phyloP scores from a whole-genome alignment of 2,888 invertebrate species.

The Biston stratarius region DNA sequence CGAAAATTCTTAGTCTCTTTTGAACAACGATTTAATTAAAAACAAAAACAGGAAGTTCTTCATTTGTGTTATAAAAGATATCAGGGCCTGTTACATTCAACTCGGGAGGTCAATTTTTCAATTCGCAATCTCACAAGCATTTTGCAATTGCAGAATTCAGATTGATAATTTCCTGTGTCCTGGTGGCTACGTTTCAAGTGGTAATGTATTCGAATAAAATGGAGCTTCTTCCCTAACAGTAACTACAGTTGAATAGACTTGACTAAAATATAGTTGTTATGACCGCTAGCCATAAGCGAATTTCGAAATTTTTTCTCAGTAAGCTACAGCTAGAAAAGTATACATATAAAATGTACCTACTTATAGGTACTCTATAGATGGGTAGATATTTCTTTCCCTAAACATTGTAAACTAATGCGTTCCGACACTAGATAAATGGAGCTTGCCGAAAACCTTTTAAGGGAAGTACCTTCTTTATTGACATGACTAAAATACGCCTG shows the following conservation, averaged over 20 bases:
- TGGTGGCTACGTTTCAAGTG: background rate
- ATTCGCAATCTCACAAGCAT: slow-evolving; percentile 6
- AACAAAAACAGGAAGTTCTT: slow-evolving; percentile 3
- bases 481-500: slow-evolving; percentile 11
- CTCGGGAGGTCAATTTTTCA: slow-evolving; percentile 20
- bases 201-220: background rate
- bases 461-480: slow-evolving; percentile 26
- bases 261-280: too few species aligned
- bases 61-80: background rate
- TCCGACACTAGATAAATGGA: slow-evolving; percentile 48
- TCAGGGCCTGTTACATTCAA: background rate
- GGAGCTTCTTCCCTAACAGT: background rate
- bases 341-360: too few species aligned
- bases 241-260: too few species aligned
- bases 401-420: slow-evolving; percentile 47
- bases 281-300: too few species aligned
- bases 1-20: too few species aligned
- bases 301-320: too few species aligned
- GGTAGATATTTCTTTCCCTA: slow-evolving; percentile 1
- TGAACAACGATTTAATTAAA: background rate
- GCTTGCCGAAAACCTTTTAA: slow-evolving; percentile 48
- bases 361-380: background rate
- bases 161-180: slow-evolving; percentile 20
- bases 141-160: slow-evolving; percentile 19
- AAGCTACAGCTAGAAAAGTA: too few species aligned